Conservation (phyloP, 2,888 invertebrate species). For the Phengaris arion region DNA sequence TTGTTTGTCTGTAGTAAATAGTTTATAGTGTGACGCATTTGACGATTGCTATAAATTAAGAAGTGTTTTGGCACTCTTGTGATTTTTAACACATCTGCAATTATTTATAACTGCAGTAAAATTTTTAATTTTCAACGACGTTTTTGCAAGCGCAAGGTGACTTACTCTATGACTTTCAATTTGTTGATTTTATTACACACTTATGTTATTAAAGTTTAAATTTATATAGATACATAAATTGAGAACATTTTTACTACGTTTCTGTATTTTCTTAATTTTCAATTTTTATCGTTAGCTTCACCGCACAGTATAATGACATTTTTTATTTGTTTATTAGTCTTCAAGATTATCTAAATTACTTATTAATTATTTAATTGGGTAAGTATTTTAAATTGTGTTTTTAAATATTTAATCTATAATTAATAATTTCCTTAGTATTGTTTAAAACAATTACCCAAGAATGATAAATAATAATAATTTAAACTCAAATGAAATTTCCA, state of each 20-base stretch:
- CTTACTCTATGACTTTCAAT: neutral
- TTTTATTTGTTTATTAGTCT: too few relatives aligned
- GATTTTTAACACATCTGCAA: neutral
- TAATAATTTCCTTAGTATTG: neutral
- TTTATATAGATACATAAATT: too few relatives aligned
- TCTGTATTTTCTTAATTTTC: too few relatives aligned
- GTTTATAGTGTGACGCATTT: neutral
- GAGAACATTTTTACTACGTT: too few relatives aligned
- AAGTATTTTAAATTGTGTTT: neutral
- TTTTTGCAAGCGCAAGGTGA: neutral
- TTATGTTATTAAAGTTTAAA: too few relatives aligned
- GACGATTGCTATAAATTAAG: slow-evolving; percentile 7
- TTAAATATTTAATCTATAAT: neutral
- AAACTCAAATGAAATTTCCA: neutral
- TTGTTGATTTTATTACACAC: neutral
- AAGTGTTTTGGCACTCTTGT: neutral
- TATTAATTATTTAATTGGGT: too few relatives aligned
- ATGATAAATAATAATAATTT: too few relatives aligned
- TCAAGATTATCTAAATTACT: too few relatives aligned
- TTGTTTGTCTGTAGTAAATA: slow-evolving; percentile 11
- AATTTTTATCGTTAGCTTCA: too few relatives aligned
- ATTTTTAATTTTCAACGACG: neutral
- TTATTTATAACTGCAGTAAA: neutral
- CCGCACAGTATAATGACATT: too few relatives aligned
- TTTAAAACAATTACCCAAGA: too few relatives aligned